Conservation (phyloP, 2,888 invertebrate genomes). For the Beris morrisii region DNA sequence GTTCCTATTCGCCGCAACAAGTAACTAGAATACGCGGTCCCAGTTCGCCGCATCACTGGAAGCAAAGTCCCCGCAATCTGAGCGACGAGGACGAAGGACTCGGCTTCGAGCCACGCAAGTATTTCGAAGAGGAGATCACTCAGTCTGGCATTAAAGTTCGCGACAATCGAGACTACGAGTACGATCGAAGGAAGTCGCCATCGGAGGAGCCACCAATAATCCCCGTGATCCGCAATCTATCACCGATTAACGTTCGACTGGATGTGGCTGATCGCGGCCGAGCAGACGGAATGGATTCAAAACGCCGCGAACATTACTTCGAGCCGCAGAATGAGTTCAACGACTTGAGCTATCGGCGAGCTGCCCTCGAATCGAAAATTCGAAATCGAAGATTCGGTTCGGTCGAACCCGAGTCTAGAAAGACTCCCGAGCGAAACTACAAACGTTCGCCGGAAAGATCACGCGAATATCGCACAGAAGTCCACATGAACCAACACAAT, state of each 20-base stretch:
- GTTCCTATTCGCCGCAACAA: slow-evolving; percentile 40
- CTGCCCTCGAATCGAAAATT: slow-evolving; percentile 74
- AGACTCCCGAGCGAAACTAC: slow-evolving; percentile 48
- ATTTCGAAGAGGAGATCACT: slow-evolving; percentile 56
- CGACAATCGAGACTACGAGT: slow-evolving; percentile 14
- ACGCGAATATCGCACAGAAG: slow-evolving; percentile 44
- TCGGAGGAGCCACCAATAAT: slow-evolving; percentile 64
- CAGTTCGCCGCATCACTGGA: slow-evolving; percentile 51
- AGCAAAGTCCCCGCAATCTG: slow-evolving; percentile 52
- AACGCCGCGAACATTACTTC: slow-evolving; percentile 55
- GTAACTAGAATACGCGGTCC: slow-evolving; percentile 46
- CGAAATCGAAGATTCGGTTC: slow-evolving; percentile 62
- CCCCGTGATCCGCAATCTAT: slow-evolving; percentile 65
- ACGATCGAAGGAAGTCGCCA: slow-evolving; percentile 40
- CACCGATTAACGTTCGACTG: slow-evolving; percentile 50
- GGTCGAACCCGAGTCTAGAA: slow-evolving; percentile 57
- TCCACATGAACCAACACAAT: slow-evolving; percentile 4
- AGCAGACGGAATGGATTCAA: slow-evolving; percentile 69
- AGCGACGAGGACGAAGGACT: slow-evolving; percentile 81
- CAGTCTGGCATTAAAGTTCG: not conserved
- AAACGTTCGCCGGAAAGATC: slow-evolving; percentile 58
- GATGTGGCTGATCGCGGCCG: slow-evolving; percentile 58
- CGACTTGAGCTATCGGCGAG: slow-evolving; percentile 72
- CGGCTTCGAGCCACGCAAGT: slow-evolving; percentile 65
- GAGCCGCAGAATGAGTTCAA: slow-evolving; percentile 52